Conservation (phyloP, 2,113 vertebrate species). For the Cranoglanis bouderius region DNA sequence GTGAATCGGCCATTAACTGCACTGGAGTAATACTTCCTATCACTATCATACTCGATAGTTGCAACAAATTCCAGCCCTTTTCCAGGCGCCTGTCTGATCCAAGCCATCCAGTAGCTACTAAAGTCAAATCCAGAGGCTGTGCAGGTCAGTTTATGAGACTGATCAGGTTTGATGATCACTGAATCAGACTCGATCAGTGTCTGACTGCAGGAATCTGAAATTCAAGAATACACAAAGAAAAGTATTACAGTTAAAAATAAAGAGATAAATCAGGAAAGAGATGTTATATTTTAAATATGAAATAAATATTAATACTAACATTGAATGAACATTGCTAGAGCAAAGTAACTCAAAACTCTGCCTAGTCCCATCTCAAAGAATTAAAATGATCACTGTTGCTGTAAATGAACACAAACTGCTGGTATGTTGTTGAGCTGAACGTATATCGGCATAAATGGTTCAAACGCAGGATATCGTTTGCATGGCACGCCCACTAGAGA, state of each 20-base stretch:
- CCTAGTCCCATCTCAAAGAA: no score
- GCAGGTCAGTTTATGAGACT: slow-evolving; percentile 34
- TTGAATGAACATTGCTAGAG: no score
- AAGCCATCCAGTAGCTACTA: slow-evolving; percentile 15
- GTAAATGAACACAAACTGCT: neutral
- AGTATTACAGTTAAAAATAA: neutral
- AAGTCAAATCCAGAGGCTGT: slow-evolving; percentile 28
- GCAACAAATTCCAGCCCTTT: slow-evolving; percentile 27
- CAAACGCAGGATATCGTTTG: neutral
- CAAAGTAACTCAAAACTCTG: no score
- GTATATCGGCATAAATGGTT: neutral
- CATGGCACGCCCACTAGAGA: neutral
- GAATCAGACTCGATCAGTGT: slow-evolving; percentile 33
- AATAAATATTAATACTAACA: no score
- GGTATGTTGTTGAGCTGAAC: neutral
- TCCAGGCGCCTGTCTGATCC: slow-evolving; percentile 40
- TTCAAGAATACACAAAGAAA: neutral
- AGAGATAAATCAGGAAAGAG: neutral
- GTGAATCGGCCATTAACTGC: no score
- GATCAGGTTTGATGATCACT: slow-evolving; percentile 31
- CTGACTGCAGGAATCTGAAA: slow-evolving; percentile 33
- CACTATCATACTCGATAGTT: no score
- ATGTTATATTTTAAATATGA: no score
- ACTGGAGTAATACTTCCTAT: no score
- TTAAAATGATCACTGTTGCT: neutral